Evolutionary conservation across 2,888 invertebrate genomes (phyloP).

Genomic region (Hirtodrosophila confusa): DNA sequence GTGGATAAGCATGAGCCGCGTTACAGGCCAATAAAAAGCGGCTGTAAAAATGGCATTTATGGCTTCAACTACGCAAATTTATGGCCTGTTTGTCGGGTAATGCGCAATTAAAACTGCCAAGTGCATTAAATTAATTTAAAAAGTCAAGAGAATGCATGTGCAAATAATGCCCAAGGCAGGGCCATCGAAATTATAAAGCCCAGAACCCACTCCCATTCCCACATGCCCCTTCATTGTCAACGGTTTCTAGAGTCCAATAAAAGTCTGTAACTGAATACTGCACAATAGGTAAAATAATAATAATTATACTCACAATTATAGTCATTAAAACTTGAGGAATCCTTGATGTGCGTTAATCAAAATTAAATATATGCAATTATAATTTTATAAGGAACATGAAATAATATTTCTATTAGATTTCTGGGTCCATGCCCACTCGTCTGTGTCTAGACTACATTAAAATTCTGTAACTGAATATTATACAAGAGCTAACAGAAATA

Average conservation of each 20-base stretch:
- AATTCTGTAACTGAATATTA: too few species aligned
- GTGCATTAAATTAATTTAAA: conserved; percentile 73
- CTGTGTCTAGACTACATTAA: too few species aligned
- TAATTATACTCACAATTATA: conserved; percentile 2
- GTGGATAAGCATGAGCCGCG: conserved; percentile 42
- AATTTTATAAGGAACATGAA: too few species aligned
- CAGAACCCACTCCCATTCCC: too few species aligned
- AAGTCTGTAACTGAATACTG: conserved; percentile 14
- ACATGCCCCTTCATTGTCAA: conserved; percentile 3
- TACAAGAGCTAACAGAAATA: too few species aligned
- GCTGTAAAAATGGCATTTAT: conserved; percentile 70
- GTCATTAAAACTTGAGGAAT: conserved; percentile 17
- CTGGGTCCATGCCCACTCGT: too few species aligned
- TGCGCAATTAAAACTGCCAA: conserved; percentile 73
- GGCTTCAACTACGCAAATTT: conserved; percentile 66
- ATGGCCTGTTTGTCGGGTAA: conserved; percentile 63
- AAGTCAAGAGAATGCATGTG: conserved; percentile 46
- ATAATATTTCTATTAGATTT: too few species aligned
- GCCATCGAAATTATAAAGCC: conserved; percentile 1
- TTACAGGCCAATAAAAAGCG: conserved; percentile 63
- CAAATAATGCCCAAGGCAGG: conserved; percentile 17
- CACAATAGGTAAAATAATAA: background rate
- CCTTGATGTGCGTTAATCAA: background rate
- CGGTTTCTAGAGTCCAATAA: conserved; percentile 8
- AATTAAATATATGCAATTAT: background rate